phyloP scores from a whole-genome alignment of 2,113 vertebrate species.

The Mandrillus leucophaeus region DNA sequence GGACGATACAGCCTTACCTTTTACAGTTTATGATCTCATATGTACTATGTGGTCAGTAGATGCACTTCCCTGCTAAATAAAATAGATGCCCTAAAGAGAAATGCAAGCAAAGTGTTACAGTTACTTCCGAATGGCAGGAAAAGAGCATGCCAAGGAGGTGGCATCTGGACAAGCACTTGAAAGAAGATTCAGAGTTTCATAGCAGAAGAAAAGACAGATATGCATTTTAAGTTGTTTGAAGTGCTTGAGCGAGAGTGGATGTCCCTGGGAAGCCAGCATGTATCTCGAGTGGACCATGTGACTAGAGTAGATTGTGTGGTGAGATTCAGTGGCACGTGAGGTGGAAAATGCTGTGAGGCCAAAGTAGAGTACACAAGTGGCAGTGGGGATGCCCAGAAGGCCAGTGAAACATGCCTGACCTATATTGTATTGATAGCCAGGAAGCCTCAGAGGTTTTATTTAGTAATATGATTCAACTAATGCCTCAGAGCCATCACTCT shows the following conservation, averaged over 20 bases:
- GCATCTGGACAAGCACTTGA: background rate
- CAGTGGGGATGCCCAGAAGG: background rate
- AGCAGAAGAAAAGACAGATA: background rate
- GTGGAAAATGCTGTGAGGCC: background rate
- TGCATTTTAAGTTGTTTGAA: background rate
- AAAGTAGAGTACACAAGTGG: too few species aligned
- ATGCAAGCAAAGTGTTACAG: background rate
- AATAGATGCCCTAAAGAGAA: background rate
- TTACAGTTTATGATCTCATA: background rate
- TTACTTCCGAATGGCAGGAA: background rate
- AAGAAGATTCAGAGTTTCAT: background rate
- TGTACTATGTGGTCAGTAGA: background rate
- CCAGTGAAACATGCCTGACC: background rate
- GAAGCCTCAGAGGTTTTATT: background rate
- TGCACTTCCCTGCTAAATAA: background rate
- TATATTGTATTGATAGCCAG: background rate
- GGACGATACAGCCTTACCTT: background rate
- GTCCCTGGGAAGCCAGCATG: background rate
- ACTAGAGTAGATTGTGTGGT: background rate
- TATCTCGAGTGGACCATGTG: background rate
- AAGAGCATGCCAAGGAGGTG: background rate
- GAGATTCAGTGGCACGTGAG: background rate
- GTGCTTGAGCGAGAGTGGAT: background rate
- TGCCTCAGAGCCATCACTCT: background rate
- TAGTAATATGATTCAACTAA: background rate